Conservation (phyloP, 2,113 vertebrate genomes). For the Pitta sordida region DNA sequence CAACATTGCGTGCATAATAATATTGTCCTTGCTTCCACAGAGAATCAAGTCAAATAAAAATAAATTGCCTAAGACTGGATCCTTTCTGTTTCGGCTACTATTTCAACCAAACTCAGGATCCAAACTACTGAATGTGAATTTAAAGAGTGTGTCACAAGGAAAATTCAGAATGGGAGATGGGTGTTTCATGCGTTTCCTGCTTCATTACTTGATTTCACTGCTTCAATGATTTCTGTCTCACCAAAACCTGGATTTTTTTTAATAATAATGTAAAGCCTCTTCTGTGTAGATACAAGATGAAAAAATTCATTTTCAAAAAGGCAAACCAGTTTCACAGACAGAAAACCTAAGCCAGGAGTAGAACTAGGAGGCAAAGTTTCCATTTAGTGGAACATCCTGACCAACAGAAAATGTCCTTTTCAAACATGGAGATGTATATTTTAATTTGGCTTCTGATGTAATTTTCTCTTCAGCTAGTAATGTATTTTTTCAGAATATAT, state of each 20-base stretch:
- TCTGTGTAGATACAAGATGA: neutral
- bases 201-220: neutral
- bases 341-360: neutral
- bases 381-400: neutral
- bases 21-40: neutral
- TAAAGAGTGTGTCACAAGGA: neutral
- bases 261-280: neutral
- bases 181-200: neutral
- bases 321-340: neutral
- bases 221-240: neutral
- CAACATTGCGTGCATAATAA: neutral
- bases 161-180: neutral
- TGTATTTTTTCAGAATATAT: neutral
- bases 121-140: neutral
- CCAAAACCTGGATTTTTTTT: neutral
- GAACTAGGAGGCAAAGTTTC: neutral
- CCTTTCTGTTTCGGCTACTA: neutral
- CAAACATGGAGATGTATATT: neutral
- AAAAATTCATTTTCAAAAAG: neutral
- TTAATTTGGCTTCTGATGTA: neutral
- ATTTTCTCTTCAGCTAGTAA: neutral
- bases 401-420: neutral
- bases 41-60: neutral
- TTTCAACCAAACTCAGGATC: neutral
- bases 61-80: neutral